phyloP scores from a whole-genome alignment of 2,113 vertebrate genomes.

The Hepsetus odoe region DNA sequence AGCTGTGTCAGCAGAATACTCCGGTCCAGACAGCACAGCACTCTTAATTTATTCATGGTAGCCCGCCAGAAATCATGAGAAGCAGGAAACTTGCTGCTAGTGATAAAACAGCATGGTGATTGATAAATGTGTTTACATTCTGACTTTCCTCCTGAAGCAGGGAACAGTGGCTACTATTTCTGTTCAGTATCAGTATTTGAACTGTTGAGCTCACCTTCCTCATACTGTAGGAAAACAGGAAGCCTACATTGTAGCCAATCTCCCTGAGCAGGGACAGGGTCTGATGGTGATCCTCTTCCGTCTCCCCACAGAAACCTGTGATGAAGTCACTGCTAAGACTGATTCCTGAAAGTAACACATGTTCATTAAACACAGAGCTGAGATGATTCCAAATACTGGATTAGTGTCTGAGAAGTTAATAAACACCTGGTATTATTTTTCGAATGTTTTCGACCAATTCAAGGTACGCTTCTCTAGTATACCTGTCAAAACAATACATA shows the following conservation, averaged over 20 bases:
- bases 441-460: slow-evolving; percentile 85
- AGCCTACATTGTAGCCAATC: slow-evolving; percentile 85
- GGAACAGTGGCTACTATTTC: too few species aligned
- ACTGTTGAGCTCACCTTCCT: slow-evolving; percentile 80
- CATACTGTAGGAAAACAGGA: slow-evolving; percentile 97
- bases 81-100: too few species aligned
- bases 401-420: background rate
- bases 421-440: slow-evolving; percentile 83
- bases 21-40: too few species aligned
- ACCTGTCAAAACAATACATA: slow-evolving; percentile 70
- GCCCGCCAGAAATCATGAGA: too few species aligned
- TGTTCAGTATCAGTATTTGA: background rate
- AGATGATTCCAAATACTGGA: background rate
- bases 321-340: slow-evolving; percentile 97
- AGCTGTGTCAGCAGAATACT: too few species aligned
- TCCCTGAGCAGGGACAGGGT: slow-evolving; percentile 86
- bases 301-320: slow-evolving; percentile 92
- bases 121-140: too few species aligned
- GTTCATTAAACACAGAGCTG: background rate
- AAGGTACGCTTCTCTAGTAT: slow-evolving; percentile 90
- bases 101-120: too few species aligned
- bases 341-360: slow-evolving; percentile 74
- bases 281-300: slow-evolving; percentile 89
- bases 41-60: too few species aligned
- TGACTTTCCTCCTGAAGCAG: too few species aligned